Base-by-base conservation (phyloP, 2,888 invertebrate genomes). In the Clepsis dumicolana region DNA sequence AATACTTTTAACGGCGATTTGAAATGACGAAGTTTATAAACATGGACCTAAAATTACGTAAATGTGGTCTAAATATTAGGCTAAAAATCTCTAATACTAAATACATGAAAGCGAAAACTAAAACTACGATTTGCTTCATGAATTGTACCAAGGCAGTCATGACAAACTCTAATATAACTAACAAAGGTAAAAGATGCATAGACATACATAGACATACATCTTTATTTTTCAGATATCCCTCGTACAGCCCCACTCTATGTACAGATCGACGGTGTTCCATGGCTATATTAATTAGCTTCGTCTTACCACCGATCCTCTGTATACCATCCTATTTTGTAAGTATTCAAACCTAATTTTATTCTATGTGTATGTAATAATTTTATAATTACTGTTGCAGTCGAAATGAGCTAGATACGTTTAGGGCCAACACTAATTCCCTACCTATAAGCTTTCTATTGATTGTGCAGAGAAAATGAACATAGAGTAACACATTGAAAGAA, bases 311-410 rank as follows among this genome's bases (percentile, higher is more conserved):
- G 0, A 87, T 98, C 70, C 94, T 98, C 41, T 98, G 98, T 86
- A 95, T 97, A 75, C 98, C 98, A 4, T 97, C 97, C 61, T 97
- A 96, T 86, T 94, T 97, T 77, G 96, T 93, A 80, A 91, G 93
- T 91, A 82, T 71, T 48, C 10, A 10, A 18, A 10, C 2, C 2
- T 21, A 2, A 21, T 21, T 48, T 21, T 18, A 18, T 7, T 48
- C 21, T 48, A 4, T 48, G 21, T 18, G 14, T 18, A 16, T 16
- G 8, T 8, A 44, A 7, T 44, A 8, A 18, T 44, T 18, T 5
- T 38, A 38, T 29, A 0, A 5, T n/a, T 0, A 7, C 44, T 38
- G 4, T 38, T 38, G 1, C n/a, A 38, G 14, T 38, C 14, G 4
- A 38, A n/a, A 38, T 38, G n/a, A 38, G n/a, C 38, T 38, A n/a